A percentile compares a stretch with the other conserved stretches of the same genome.
Conservation (phyloP, 2,888 invertebrate genomes). For the Antitype chi region DNA sequence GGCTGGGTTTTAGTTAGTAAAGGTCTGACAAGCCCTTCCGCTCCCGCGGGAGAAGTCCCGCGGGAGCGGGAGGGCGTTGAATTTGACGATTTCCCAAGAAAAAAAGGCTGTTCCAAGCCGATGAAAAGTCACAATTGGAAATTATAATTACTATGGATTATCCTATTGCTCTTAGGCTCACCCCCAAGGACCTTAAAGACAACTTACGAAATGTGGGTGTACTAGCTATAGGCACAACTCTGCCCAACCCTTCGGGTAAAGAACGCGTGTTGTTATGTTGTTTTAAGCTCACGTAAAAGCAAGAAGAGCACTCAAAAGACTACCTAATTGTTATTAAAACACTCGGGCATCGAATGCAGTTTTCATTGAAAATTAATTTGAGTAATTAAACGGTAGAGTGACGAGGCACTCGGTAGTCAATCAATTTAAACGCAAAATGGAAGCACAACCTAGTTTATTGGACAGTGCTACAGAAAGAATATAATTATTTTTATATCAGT, state of each 20-base stretch:
- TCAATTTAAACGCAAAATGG: conserved; percentile 40
- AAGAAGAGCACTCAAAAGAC: not conserved
- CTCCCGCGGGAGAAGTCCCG: too few relatives aligned
- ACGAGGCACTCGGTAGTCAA: conserved; percentile 49
- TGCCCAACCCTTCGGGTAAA: too few relatives aligned
- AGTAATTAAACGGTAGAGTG: conserved; percentile 50
- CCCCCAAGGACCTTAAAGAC: too few relatives aligned
- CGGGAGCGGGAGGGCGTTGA: too few relatives aligned
- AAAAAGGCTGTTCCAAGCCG: not conserved
- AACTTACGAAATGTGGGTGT: too few relatives aligned
- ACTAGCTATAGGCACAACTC: too few relatives aligned
- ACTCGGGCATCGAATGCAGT: conserved; percentile 45
- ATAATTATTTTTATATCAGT: not conserved
- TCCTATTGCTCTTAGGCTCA: conserved; percentile 11
- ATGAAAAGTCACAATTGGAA: not conserved
- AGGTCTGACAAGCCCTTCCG: too few relatives aligned
- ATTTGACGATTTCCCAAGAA: too few relatives aligned
- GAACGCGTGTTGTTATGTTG: too few relatives aligned
- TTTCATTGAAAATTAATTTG: conserved; percentile 56
- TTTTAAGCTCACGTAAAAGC: conserved; percentile 14
- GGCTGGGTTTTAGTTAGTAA: too few relatives aligned
- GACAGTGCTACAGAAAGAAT: not conserved
- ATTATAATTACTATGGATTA: not conserved
- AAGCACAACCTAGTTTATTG: conserved; percentile 1
- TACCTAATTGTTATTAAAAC: conserved; percentile 3